phyloP scores from a whole-genome alignment of 2,888 invertebrate species.

The Noctua pronuba region DNA sequence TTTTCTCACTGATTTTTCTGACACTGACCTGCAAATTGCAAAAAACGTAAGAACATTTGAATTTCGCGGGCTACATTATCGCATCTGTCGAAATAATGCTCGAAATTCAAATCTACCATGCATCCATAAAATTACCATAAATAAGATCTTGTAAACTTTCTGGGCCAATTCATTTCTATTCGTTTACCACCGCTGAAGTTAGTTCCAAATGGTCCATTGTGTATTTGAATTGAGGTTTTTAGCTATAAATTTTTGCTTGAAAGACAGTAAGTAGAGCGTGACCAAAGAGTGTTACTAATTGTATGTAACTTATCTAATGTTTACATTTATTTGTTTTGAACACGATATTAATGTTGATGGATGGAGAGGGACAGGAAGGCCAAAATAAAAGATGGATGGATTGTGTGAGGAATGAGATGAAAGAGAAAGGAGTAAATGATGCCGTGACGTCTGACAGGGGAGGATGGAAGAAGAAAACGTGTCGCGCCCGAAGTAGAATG shows the following conservation, averaged over 20 bases:
- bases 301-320: neutral
- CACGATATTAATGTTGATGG: neutral
- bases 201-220: slow-evolving; percentile 18
- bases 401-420: neutral
- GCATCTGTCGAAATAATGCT: neutral
- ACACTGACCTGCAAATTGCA: too few relatives aligned
- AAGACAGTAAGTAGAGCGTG: slow-evolving; percentile 8
- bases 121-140: neutral
- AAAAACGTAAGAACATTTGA: too few relatives aligned
- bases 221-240: slow-evolving; percentile 2
- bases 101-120: slow-evolving; percentile 4
- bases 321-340: slow-evolving; percentile 1
- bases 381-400: neutral
- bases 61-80: neutral
- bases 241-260: neutral
- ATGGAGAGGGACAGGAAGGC: neutral
- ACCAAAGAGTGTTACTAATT: neutral
- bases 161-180: neutral
- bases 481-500: neutral
- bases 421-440: neutral
- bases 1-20: too few relatives aligned
- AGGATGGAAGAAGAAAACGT: neutral
- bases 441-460: neutral
- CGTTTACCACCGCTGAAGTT: neutral
- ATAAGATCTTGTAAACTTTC: neutral